Evolutionary conservation across 1,140 invertebrate genomes (phyloP).

Genomic region (Drosophila fuyamai): DNA sequence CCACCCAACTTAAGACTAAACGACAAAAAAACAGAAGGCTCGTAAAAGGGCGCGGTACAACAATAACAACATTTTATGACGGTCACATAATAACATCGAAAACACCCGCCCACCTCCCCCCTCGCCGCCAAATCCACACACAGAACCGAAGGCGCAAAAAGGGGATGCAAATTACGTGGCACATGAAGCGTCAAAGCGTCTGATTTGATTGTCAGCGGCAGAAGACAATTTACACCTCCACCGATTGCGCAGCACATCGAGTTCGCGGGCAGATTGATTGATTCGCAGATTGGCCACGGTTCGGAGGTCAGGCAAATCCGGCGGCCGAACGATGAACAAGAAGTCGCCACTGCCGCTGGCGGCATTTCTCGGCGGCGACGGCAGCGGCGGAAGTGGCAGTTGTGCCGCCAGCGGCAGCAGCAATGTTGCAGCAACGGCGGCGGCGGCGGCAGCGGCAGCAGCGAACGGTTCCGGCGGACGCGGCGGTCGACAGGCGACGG

Average conservation of each 20-base stretch:
- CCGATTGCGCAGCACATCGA: not conserved
- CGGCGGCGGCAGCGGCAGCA: slow-evolving; percentile 15
- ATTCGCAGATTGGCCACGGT: slow-evolving; percentile 41
- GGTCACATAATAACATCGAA: slow-evolving; percentile 68
- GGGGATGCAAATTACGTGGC: slow-evolving; percentile 69
- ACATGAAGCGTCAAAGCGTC: slow-evolving; percentile 66
- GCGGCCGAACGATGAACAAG: slow-evolving; percentile 65
- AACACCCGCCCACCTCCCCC: slow-evolving; percentile 1
- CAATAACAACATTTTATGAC: slow-evolving; percentile 71
- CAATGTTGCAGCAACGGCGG: slow-evolving; percentile 29
- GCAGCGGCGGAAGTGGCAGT: slow-evolving; percentile 32
- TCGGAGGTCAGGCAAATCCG: not conserved
- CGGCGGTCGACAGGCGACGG: slow-evolving; percentile 28
- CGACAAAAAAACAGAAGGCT: slow-evolving; percentile 42
- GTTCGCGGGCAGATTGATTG: slow-evolving; percentile 35
- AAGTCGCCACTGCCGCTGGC: slow-evolving; percentile 75
- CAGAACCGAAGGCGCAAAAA: not conserved
- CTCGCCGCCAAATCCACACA: not conserved
- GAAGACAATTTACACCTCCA: slow-evolving; percentile 6
- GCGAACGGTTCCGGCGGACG: slow-evolving; percentile 22
- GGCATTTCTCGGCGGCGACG: slow-evolving; percentile 59
- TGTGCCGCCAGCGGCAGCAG: slow-evolving; percentile 37
- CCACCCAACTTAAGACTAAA: not conserved
- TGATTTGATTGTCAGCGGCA: slow-evolving; percentile 69
- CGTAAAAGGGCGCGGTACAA: slow-evolving; percentile 51